Conservation (phyloP, 2,113 vertebrate species). For the Rhea americana region DNA sequence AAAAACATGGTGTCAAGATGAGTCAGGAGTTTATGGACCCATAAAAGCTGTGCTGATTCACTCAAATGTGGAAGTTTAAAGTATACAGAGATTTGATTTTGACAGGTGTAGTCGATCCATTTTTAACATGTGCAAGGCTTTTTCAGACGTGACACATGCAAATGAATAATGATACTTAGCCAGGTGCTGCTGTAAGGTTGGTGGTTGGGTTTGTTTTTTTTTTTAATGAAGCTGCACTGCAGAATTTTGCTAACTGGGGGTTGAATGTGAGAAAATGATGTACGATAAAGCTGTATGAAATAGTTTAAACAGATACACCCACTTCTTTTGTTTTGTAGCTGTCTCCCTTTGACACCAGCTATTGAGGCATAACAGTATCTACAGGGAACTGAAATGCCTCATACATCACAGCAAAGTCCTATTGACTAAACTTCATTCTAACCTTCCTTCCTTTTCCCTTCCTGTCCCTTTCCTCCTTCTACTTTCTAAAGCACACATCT, state of each 20-base stretch:
- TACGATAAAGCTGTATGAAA: not conserved
- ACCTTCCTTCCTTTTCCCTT: not conserved
- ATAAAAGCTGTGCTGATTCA: constrained; percentile 79
- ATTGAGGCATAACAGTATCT: not conserved
- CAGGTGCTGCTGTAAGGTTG: constrained; percentile 52
- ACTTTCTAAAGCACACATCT: not conserved
- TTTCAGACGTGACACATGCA: constrained; percentile 75
- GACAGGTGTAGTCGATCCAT: constrained; percentile 80
- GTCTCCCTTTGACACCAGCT: not conserved
- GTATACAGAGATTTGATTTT: constrained; percentile 74
- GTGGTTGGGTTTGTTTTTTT: constrained; percentile 72
- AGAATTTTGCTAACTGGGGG: constrained; percentile 68
- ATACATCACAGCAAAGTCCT: not conserved
- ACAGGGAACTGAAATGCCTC: not conserved
- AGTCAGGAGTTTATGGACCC: constrained; percentile 78
- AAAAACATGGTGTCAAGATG: constrained; percentile 73
- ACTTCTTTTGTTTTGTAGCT: not conserved
- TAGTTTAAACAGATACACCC: not conserved
- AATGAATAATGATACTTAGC: constrained; percentile 73
- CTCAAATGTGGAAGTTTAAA: constrained; percentile 68
- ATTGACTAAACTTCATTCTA: not conserved
- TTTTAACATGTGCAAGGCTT: constrained; percentile 80
- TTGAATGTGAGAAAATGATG: not conserved
- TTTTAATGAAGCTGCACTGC: constrained; percentile 68
- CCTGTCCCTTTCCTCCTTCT: not conserved